Evolutionary conservation across 2,888 invertebrate species (phyloP), one percentile per base, ranked within the genome.

Genomic region (Allygus modestus): DNA sequence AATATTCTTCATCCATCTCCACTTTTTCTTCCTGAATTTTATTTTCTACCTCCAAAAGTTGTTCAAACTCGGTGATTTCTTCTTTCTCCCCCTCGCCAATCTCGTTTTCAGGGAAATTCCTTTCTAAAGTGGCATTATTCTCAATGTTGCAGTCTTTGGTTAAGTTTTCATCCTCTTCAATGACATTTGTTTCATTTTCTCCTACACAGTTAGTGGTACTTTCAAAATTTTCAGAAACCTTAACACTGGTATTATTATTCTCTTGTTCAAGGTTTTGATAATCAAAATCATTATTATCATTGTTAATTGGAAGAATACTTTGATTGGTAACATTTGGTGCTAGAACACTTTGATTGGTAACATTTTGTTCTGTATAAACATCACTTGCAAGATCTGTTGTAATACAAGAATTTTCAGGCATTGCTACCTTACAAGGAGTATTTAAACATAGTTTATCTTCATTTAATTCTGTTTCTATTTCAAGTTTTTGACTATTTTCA

Each of bases 1-100:
- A 73, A 41, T 73, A 73, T 41, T 73, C 73, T 23, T 73, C 73
- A 20, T 73, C 73, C 26, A 41, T 7, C 1, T 41, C 73, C 9
- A 37, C 9, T 20, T 37, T 31, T 65, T 65, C 65, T 20, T 31
- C 31, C 7, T 31, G 28, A 28, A 28, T 9, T 28, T 2, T 15
- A 5, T 65, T 31, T 31, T 65, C 65, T 65, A 2, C 65, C 20
- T 26, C 20, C 65, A 31, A 31, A 65, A 20, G 28, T 28, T 65
- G 28, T 15, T 65, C n/a, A 65, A 65, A 12, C 12, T 65, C 54
- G 20, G 1, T 23, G 54, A 23, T 54, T 12, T 23, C 23, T 23
- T 54, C 11, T 23, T 54, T 23, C 1, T 23, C 15, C 20, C 11
- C 54, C 54, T 54, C 54, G 2, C 11, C 20, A 20, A 23, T 9